A percentile compares a stretch with the other conserved stretches of the same genome.
Conservation (phyloP, 2,113 vertebrate genomes). For the Uropsilus gracilis region DNA sequence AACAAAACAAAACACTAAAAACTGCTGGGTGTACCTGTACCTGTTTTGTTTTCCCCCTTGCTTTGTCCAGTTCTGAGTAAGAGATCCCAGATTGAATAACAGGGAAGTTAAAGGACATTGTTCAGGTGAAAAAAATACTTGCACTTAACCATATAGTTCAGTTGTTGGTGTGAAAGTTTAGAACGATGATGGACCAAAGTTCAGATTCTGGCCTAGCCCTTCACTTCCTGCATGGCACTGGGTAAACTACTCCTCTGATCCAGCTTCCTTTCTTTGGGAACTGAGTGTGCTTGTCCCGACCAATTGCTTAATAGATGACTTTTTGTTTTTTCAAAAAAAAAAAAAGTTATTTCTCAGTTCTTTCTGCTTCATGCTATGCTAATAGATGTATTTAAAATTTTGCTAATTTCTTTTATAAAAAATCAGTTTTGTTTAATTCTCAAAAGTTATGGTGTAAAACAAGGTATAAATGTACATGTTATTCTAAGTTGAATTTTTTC, state of each 20-base stretch:
- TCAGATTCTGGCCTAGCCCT: conserved; percentile 27
- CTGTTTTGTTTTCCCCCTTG: conserved; percentile 29
- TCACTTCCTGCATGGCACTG: not conserved
- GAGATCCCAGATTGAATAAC: conserved; percentile 49
- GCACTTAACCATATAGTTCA: not conserved
- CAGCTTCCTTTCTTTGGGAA: not conserved
- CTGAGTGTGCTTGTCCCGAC: not conserved
- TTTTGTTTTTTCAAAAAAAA: too few relatives aligned
- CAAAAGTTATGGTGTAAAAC: conserved; percentile 19
- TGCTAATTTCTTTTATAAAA: conserved; percentile 12
- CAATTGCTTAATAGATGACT: not conserved
- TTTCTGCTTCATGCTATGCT: conserved; percentile 17
- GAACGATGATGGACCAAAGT: not conserved
- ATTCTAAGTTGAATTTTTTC: not conserved
- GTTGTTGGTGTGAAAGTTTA: conserved; percentile 11
- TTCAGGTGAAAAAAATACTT: conserved; percentile 32
- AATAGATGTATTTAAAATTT: conserved; percentile 44
- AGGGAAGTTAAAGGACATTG: conserved; percentile 39
- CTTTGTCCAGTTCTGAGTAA: conserved; percentile 43
- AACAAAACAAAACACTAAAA: too few relatives aligned
- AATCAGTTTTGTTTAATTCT: conserved; percentile 4
- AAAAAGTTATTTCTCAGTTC: not conserved
- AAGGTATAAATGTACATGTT: not conserved
- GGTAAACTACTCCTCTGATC: not conserved
- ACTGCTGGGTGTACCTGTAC: conserved; percentile 37